These are phyloP conservation scores for Perognathus longimembris DNA, from an alignment of 2,113 vertebrate genomes.

Conservation along the genomic window DNA sequence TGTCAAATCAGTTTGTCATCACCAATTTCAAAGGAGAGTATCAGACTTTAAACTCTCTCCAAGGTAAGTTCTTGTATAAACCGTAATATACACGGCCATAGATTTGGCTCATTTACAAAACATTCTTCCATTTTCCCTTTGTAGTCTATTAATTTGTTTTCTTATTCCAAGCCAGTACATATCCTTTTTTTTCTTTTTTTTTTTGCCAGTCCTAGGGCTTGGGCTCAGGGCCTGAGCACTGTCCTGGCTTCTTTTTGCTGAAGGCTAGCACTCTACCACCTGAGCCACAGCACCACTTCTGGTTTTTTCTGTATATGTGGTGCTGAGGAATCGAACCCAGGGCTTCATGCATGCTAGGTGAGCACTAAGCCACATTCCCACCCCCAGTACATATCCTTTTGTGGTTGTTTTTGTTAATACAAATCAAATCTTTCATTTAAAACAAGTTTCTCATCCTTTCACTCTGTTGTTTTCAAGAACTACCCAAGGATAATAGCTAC, in stretches of 20 bases:
- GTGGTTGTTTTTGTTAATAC: slow-evolving; percentile 6
- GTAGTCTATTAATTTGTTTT: slow-evolving; percentile 49
- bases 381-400: background rate
- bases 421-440: background rate
- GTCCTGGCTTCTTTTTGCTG: too few species aligned
- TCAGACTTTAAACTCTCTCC: background rate
- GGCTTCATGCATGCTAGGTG: too few species aligned
- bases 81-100: background rate
- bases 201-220: too few species aligned
- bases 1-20: background rate
- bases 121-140: slow-evolving; percentile 33
- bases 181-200: too few species aligned
- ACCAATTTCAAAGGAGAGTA: slow-evolving; percentile 1
- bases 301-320: too few species aligned
- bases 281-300: too few species aligned
- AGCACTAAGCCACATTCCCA: too few species aligned
- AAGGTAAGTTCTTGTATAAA: background rate
- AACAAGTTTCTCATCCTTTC: slow-evolving; percentile 23
- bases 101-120: slow-evolving; percentile 58
- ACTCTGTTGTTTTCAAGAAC: slow-evolving; percentile 3
- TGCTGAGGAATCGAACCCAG: too few species aligned
- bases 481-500: background rate
- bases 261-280: too few species aligned
- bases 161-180: slow-evolving; percentile 32
- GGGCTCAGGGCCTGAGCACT: too few species aligned